Evolutionary conservation across 2,888 invertebrate genomes (phyloP).

Genomic region (Lepidochrysops patricia): DNA sequence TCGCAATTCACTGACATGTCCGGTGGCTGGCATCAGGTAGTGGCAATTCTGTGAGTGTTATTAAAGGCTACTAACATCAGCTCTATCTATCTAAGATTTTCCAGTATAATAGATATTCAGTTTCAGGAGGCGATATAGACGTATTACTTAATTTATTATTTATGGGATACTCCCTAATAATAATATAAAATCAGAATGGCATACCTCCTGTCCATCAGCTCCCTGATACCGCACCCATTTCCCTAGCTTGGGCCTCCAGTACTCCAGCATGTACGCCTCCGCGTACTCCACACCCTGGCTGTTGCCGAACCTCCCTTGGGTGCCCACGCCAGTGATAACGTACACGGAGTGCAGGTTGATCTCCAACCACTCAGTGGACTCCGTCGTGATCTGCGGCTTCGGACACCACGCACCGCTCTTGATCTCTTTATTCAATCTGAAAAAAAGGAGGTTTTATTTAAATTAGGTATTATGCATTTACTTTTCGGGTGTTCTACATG

Average conservation of each 20-base stretch:
- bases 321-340: conserved; percentile 86
- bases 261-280: conserved; percentile 87
- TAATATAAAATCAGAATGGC: neutral
- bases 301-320: conserved; percentile 94
- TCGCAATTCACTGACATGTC: no score
- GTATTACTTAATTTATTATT: neutral
- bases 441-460: no score
- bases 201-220: conserved; percentile 84
- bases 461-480: no score
- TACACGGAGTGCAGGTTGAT: conserved; percentile 85
- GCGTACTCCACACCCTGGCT: conserved; percentile 92
- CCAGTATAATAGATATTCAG: no score
- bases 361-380: conserved; percentile 85
- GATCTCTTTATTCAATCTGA: conserved; percentile 86
- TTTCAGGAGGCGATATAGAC: no score
- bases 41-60: no score
- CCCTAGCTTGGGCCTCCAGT: conserved; percentile 85
- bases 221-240: conserved; percentile 89
- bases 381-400: conserved; percentile 83
- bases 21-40: no score
- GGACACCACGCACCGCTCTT: conserved; percentile 97
- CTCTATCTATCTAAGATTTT: no score
- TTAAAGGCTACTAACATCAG: no score
- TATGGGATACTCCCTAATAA: no score
- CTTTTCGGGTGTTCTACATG: no score